A percentile compares a stretch with the other conserved stretches of the same genome.
Conservation (phyloP, 2,113 vertebrate species). For the Falcunculus frontatus region DNA sequence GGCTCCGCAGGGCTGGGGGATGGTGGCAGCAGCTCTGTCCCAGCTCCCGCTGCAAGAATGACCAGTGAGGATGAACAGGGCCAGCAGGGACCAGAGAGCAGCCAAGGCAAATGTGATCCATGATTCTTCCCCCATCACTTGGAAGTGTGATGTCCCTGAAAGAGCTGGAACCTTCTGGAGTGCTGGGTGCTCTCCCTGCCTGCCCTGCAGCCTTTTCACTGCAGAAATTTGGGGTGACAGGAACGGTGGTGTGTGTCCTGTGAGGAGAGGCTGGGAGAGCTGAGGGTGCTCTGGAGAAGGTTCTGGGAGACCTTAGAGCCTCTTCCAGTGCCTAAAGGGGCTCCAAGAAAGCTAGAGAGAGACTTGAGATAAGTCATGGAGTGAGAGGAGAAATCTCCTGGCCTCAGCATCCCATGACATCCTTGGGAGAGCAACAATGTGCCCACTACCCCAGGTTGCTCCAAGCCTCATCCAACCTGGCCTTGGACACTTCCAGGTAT, state of each 20-base stretch:
- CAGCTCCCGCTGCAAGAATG: background rate
- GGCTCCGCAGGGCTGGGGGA: background rate
- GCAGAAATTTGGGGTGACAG: background rate
- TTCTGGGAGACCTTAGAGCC: background rate
- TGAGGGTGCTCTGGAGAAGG: background rate
- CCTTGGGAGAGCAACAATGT: background rate
- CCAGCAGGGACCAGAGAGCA: background rate
- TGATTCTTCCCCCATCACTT: background rate
- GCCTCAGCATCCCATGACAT: background rate
- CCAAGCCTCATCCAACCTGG: fast-evolving
- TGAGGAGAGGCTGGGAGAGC: background rate
- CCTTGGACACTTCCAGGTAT: background rate
- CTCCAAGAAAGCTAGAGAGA: background rate
- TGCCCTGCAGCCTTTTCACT: fast-evolving
- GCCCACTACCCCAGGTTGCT: background rate
- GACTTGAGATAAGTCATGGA: background rate
- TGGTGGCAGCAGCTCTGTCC: background rate
- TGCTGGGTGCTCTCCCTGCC: fast-evolving
- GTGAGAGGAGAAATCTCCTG: background rate
- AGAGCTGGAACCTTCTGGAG: background rate
- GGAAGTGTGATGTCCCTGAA: fast-evolving
- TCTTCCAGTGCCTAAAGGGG: background rate
- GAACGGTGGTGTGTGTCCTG: background rate
- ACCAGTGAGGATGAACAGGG: background rate
- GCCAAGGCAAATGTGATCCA: background rate